phyloP scores from a whole-genome alignment of 2,113 vertebrate genomes.

The Phalacrocorax pelagicus region DNA sequence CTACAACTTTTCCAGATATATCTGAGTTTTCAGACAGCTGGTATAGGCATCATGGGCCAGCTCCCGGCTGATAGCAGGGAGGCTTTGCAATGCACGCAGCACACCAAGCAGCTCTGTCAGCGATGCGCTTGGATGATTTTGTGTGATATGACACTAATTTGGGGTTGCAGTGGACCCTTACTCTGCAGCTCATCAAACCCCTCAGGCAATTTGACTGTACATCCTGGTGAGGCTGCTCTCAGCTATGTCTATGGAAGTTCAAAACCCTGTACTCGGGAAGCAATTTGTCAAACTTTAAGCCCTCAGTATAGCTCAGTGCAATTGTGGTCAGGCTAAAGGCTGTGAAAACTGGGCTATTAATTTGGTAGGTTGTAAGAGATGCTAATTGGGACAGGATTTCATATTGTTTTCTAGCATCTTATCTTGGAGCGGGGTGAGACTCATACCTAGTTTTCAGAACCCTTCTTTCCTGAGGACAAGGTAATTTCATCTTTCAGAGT shows the following conservation, averaged over 20 bases:
- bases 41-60: rapidly evolving
- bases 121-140: neutral
- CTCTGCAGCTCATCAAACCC: neutral
- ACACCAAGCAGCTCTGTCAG: neutral
- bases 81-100: too few species aligned
- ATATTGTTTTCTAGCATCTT: neutral
- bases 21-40: neutral
- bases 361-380: neutral
- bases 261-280: neutral
- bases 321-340: neutral
- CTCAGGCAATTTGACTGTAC: too few species aligned
- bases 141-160: neutral
- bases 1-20: neutral
- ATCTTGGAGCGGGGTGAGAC: neutral
- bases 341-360: neutral
- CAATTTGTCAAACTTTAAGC: neutral
- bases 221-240: neutral
- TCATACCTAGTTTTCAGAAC: neutral
- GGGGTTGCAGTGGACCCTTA: neutral
- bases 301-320: neutral
- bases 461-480: neutral
- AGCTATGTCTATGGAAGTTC: neutral
- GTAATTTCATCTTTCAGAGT: neutral
- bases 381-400: neutral
- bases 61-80: neutral